phyloP scores from a whole-genome alignment of 1,140 invertebrate species.

The Formica exsecta region DNA sequence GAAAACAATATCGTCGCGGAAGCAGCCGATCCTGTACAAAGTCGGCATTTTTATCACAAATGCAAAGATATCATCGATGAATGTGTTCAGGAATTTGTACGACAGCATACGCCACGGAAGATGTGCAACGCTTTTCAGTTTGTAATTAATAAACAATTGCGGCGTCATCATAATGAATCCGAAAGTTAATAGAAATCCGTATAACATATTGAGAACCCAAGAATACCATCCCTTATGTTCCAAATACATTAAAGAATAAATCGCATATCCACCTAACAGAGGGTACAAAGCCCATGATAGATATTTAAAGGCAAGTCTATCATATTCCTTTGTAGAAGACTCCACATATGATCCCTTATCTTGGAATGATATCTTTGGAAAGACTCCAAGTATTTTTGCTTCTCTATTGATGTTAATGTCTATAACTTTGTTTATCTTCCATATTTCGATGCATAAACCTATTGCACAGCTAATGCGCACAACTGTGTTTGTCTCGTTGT shows the following conservation, averaged over 20 bases:
- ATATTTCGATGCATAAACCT: slow-evolving; percentile 98
- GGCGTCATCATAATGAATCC: slow-evolving; percentile 99
- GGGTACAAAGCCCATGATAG: slow-evolving; percentile 98
- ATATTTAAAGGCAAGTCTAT: slow-evolving; percentile 98
- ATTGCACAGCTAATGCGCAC: slow-evolving; percentile 97
- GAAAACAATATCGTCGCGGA: slow-evolving; percentile 99
- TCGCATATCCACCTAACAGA: slow-evolving; percentile 95
- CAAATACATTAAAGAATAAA: slow-evolving; percentile 98
- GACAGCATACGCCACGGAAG: slow-evolving; percentile 99
- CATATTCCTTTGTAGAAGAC: slow-evolving; percentile 97
- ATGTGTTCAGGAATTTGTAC: slow-evolving; percentile 99
- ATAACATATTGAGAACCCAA: slow-evolving; percentile 97
- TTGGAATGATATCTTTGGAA: slow-evolving; percentile 93
- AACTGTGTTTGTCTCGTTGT: slow-evolving; percentile 99
- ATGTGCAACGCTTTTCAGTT: slow-evolving; percentile 99
- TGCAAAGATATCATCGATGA: slow-evolving; percentile 99
- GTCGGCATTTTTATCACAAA: slow-evolving; percentile 99
- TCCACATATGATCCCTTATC: slow-evolving; percentile 99
- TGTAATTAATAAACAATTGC: slow-evolving; percentile 99
- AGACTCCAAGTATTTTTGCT: slow-evolving; percentile 90
- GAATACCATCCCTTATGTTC: slow-evolving; percentile 99
- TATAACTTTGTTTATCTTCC: slow-evolving; percentile 99
- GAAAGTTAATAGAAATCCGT: slow-evolving; percentile 99
- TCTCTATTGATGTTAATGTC: slow-evolving; percentile 94
- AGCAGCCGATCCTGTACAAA: slow-evolving; percentile 97